Evolutionary conservation across 2,113 vertebrate species (phyloP), one percentile per base, ranked within the genome.

Genomic region (Hassar affinis): DNA sequence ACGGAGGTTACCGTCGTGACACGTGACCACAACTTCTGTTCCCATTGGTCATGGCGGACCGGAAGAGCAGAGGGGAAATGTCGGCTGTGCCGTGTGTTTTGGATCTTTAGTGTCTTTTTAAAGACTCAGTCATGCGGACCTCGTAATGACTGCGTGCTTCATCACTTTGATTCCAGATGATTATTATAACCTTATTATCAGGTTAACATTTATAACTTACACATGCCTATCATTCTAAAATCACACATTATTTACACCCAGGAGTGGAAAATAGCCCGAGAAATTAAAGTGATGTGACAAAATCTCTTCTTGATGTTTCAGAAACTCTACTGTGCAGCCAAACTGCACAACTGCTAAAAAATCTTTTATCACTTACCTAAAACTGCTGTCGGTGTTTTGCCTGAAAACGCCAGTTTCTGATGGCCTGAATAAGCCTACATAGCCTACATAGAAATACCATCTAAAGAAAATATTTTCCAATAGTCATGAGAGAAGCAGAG

Each of bases 1-100:
- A 88, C 88, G 76, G 69, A 52, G 12, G 15, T 59, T 59, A 89
- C 85, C 84, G 0, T 87, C 88, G 54, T 86, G 87, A 62, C 89
- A 82, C 38, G 79, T 81, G 84, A 68, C 62, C 18, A 1, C 1
- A 69, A 22, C 25, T 0, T 9, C 1, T 30, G 33, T 35, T 7
- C 30, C 74, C 68, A 86, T 86, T 80, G 89, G 86, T 57, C 51
- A 57, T n/a, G 27, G 25, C 7, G n/a, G n/a, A n/a, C n/a, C n/a
- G n/a, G n/a, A n/a, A 61, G 2, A 11, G 15, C 51, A 52, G 54
- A 1, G 18, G 10, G 47, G 47, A 49, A 59, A 59, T 62, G 59
- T 27, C 59, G 12, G n/a, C 4, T 30, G 15, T 59, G 25, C 25
- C 0, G 10, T 10, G 4, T 33, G 30, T 33, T 35, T 18, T 66